Evolutionary conservation across 2,113 vertebrate genomes (phyloP).

Genomic region (Rissa tridactyla): DNA sequence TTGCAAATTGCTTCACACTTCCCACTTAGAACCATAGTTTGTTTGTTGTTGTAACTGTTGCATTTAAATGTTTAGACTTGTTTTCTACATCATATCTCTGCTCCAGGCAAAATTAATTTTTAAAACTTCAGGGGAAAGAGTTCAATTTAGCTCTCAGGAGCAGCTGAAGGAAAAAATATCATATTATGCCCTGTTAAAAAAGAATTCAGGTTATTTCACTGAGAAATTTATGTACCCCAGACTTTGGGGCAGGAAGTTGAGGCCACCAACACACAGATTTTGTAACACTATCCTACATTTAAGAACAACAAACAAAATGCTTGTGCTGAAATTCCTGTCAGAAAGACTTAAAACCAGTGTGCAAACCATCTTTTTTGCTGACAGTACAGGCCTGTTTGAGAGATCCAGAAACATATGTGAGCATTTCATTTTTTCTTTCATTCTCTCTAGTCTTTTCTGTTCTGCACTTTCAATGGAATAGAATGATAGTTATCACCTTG

Average conservation of each 20-base stretch:
- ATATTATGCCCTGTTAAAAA: not conserved
- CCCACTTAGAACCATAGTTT: not conserved
- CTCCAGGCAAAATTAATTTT: not conserved
- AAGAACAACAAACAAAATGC: not conserved
- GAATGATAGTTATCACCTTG: not conserved
- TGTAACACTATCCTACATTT: not conserved
- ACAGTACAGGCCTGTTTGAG: not conserved
- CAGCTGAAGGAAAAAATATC: not conserved
- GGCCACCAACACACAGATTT: not conserved
- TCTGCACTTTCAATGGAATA: not conserved
- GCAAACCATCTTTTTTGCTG: not conserved
- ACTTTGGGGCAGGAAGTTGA: not conserved
- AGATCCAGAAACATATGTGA: not conserved
- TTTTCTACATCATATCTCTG: not conserved
- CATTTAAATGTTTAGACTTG: not conserved
- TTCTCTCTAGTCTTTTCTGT: not conserved
- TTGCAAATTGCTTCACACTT: slow-evolving; percentile 15
- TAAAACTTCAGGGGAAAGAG: not conserved
- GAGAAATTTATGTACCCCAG: not conserved
- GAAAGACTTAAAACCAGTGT: not conserved
- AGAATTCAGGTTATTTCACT: not conserved
- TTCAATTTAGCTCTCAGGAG: not conserved
- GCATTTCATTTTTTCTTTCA: not conserved
- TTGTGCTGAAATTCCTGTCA: not conserved
- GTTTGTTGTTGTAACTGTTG: not conserved